Conservation (phyloP, 2,888 invertebrate species). For the Sepiola atlantica region DNA sequence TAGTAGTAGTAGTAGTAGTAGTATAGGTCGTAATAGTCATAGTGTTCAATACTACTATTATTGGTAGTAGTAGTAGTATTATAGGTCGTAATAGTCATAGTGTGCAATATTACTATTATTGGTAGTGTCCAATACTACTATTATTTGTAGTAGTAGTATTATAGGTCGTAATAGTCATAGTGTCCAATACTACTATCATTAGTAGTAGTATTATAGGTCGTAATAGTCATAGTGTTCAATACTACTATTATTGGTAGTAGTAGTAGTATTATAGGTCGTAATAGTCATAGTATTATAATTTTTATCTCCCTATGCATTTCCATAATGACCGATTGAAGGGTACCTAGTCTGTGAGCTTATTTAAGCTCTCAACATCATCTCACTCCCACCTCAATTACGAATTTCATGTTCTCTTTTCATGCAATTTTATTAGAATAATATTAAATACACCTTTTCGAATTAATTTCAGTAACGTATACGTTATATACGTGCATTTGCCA, state of each 20-base stretch:
- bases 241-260: too few relatives aligned
- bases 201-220: background rate
- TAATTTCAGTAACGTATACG: too few relatives aligned
- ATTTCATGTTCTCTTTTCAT: too few relatives aligned
- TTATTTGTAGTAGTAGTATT: background rate
- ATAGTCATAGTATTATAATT: background rate
- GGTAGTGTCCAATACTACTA: background rate
- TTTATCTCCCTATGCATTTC: background rate
- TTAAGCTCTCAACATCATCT: background rate
- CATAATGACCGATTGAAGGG: background rate
- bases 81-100: background rate
- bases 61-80: background rate
- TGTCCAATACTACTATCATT: background rate
- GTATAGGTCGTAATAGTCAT: background rate
- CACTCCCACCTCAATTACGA: too few relatives aligned
- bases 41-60: too few relatives aligned
- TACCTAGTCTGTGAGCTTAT: background rate
- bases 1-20: conserved; percentile 24
- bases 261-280: background rate
- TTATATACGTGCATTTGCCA: too few relatives aligned
- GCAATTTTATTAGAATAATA: too few relatives aligned
- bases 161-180: background rate
- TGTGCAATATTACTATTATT: background rate
- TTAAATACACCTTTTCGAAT: too few relatives aligned
- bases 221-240: background rate